These are phyloP conservation scores for Mionectes olivaceus DNA, from an alignment of 2,797 vertebrate species.

Conservation along the genomic window DNA sequence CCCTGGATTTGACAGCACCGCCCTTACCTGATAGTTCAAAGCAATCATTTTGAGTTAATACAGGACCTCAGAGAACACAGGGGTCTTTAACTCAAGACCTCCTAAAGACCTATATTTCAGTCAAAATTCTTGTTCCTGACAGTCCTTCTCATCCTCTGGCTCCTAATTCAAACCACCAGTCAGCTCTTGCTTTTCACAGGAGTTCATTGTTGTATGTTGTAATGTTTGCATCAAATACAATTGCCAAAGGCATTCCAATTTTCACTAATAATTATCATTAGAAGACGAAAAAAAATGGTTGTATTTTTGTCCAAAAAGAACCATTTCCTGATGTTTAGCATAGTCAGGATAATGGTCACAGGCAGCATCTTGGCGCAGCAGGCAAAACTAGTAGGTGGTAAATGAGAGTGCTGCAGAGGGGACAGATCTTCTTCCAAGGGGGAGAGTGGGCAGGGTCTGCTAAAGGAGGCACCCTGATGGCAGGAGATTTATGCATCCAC, in stretches of 20 bases:
- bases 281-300: background rate
- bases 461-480: conserved; percentile 41
- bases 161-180: background rate
- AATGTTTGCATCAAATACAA: conserved; percentile 9
- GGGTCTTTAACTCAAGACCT: conserved; percentile 2
- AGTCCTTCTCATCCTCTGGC: background rate
- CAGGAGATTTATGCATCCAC: conserved; percentile 49
- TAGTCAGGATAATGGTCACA: background rate
- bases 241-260: conserved; percentile 30
- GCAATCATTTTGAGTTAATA: background rate
- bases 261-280: conserved; percentile 49
- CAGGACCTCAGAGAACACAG: background rate
- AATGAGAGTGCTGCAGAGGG: conserved; percentile 56
- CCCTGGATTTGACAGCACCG: background rate
- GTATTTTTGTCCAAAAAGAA: conserved; percentile 35
- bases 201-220: background rate
- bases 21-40: background rate
- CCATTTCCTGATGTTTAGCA: conserved; percentile 20
- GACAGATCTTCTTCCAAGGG: conserved; percentile 45
- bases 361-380: conserved; percentile 54
- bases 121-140: background rate
- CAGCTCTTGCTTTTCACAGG: background rate
- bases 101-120: background rate
- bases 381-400: conserved; percentile 44
- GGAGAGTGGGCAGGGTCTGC: background rate